Percentiles rank a stretch among this genome's conserved stretches.
Conservation (phyloP, 2,888 invertebrate genomes). For the Aspidapion aeneum region DNA sequence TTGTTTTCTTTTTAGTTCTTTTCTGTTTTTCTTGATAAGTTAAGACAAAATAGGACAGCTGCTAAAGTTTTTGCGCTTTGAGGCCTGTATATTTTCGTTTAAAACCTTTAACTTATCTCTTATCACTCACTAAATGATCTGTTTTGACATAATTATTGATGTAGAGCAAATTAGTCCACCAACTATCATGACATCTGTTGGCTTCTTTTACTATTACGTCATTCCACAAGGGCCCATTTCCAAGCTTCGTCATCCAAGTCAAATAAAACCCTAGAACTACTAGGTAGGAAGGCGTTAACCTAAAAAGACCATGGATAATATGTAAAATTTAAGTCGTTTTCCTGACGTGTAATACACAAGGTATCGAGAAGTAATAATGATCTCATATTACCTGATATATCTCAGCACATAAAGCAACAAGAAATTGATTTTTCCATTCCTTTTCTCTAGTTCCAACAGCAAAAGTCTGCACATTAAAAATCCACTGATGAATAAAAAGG, state of each 20-base stretch:
- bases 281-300: conserved; percentile 71
- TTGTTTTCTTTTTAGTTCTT: too few relatives aligned
- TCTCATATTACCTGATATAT: conserved; percentile 58
- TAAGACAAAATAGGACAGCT: too few relatives aligned
- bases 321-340: not conserved
- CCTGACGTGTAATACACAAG: not conserved
- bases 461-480: conserved; percentile 67
- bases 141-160: conserved; percentile 70
- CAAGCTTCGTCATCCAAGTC: conserved; percentile 66
- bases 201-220: conserved; percentile 53
- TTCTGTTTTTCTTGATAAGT: too few relatives aligned
- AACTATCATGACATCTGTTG: conserved; percentile 60
- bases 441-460: conserved; percentile 63
- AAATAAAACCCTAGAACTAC: conserved; percentile 70
- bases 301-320: conserved; percentile 47
- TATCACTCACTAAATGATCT: conserved; percentile 55
- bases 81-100: too few relatives aligned
- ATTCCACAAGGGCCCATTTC: conserved; percentile 74
- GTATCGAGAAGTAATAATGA: not conserved
- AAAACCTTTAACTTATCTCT: not conserved
- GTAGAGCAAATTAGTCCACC: conserved; percentile 74
- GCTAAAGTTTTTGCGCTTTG: too few relatives aligned
- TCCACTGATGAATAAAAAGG: conserved; percentile 67
- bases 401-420: conserved; percentile 60
- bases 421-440: conserved; percentile 60